Evolutionary conservation across 2,888 invertebrate species (phyloP).

Genomic region (Cheilosia pagana): DNA sequence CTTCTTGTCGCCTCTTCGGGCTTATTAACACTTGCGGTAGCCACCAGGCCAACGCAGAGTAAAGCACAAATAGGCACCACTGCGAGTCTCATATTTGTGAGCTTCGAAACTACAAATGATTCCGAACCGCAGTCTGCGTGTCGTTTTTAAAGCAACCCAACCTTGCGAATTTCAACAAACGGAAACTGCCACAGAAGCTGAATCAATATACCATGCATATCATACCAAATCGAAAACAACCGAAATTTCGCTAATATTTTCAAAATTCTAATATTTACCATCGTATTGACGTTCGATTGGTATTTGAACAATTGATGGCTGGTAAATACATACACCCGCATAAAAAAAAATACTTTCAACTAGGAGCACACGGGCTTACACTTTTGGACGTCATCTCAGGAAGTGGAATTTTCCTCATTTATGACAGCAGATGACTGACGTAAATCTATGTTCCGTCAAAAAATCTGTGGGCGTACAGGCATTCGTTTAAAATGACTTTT

Average conservation of each 20-base stretch:
- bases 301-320: constrained; percentile 45
- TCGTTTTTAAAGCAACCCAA: constrained; percentile 50
- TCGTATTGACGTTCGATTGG: constrained; percentile 18
- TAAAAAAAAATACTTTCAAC: no score
- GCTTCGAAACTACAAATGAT: constrained; percentile 52
- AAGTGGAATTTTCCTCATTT: no score
- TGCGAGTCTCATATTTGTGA: constrained; percentile 57
- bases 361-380: no score
- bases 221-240: constrained; percentile 21
- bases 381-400: no score
- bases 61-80: constrained; percentile 64
- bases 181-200: constrained; percentile 42
- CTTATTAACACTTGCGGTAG: constrained; percentile 49
- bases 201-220: constrained; percentile 25
- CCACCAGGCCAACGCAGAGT: constrained; percentile 40
- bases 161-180: not conserved
- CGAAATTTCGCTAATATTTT: constrained; percentile 29
- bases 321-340: no score
- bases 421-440: no score
- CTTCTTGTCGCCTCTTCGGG: not conserved
- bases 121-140: not conserved
- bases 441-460: no score
- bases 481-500: no score
- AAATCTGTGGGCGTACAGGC: no score
- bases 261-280: constrained; percentile 10